Conservation (phyloP, 2,797 vertebrate species). For the Alectoris magna region DNA sequence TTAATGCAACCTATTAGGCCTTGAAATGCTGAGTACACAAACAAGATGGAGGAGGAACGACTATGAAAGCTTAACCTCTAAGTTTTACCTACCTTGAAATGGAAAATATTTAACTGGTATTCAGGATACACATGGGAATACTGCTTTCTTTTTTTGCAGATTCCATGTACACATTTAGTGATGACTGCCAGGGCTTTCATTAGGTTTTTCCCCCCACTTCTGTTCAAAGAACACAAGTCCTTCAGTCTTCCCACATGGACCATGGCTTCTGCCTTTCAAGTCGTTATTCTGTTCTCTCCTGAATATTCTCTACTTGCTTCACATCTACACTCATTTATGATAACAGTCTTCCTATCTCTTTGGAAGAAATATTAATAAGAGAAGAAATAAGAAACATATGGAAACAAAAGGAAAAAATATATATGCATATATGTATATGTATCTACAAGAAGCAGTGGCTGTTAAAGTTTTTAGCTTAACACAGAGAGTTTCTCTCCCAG, state of each 20-base stretch:
- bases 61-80: neutral
- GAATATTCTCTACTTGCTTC: neutral
- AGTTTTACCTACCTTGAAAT: neutral
- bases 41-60: neutral
- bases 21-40: neutral
- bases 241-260: neutral
- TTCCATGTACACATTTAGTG: neutral
- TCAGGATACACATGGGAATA: neutral
- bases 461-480: neutral
- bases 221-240: neutral
- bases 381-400: neutral
- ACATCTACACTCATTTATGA: neutral
- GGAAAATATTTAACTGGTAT: neutral
- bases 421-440: too few relatives aligned
- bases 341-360: neutral
- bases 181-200: neutral
- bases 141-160: neutral
- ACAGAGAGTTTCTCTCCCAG: neutral
- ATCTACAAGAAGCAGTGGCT: neutral
- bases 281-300: neutral
- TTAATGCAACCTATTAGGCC: neutral
- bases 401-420: neutral
- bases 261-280: neutral
- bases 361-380: neutral
- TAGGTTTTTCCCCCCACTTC: neutral